Evolutionary conservation across 64 coral and sea anemone genomes (phyloP).

Genomic region (Montipora sp.): DNA sequence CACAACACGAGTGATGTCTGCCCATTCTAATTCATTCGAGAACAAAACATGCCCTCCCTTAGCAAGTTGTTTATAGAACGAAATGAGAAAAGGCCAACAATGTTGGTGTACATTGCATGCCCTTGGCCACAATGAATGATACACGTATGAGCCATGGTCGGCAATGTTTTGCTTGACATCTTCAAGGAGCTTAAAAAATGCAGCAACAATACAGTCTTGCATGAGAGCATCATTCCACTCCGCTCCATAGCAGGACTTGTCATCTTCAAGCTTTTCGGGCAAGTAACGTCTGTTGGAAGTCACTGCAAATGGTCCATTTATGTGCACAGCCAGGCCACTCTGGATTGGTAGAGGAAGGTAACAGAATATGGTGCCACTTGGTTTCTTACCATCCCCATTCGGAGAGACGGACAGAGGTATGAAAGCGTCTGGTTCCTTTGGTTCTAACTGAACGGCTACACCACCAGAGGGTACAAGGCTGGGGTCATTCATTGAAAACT

Average conservation of each 20-base stretch:
- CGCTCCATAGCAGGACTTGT: conserved; percentile 67
- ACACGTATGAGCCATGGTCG: background rate
- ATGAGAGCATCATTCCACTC: conserved; percentile 82
- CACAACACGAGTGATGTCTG: conserved; percentile 21
- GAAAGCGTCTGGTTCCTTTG: background rate
- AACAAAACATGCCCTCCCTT: conserved; percentile 44
- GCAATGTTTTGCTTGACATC: conserved; percentile 1
- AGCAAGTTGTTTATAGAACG: conserved; percentile 59
- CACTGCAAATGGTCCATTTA: conserved; percentile 79
- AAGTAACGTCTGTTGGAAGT: conserved; percentile 68
- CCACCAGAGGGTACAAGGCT: background rate
- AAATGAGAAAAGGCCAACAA: conserved; percentile 25
- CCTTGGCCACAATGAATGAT: conserved; percentile 76
- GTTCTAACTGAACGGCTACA: conserved; percentile 15
- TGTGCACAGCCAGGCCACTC: conserved; percentile 80
- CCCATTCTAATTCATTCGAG: conserved; percentile 59
- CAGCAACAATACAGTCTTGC: conserved; percentile 53
- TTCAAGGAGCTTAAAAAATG: conserved; percentile 62
- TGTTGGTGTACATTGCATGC: conserved; percentile 2
- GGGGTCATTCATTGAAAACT: background rate
- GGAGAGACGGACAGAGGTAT: background rate
- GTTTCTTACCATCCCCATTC: background rate
- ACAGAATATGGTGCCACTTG: conserved; percentile 60
- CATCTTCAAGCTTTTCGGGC: conserved; percentile 68
- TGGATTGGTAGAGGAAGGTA: conserved; percentile 70